Evolutionary conservation across 2,797 vertebrate genomes (phyloP).

Genomic region (Hylomyscus alleni): DNA sequence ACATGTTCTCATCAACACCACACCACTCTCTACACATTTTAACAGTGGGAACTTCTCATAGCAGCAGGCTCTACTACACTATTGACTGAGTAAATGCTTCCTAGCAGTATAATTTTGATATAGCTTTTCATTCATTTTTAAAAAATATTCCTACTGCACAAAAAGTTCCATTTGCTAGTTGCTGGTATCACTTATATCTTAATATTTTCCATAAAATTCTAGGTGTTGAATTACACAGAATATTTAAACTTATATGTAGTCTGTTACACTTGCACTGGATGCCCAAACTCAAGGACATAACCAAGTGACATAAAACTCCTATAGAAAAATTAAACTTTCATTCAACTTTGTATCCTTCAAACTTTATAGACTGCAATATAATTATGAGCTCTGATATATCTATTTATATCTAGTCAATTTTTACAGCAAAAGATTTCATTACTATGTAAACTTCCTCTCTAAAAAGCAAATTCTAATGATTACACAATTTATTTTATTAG

Average conservation of each 20-base stretch:
- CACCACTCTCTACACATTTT: background rate
- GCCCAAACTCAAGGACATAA: background rate
- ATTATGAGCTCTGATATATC: background rate
- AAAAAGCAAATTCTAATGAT: conserved; percentile 27
- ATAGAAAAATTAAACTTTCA: background rate
- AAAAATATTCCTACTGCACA: background rate
- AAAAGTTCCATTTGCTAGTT: background rate
- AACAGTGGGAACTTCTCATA: background rate
- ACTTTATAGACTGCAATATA: background rate
- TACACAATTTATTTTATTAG: conserved; percentile 30
- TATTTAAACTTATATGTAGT: background rate
- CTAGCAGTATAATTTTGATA: background rate
- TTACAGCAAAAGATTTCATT: conserved; percentile 48
- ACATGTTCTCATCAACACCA: background rate
- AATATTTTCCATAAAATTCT: background rate
- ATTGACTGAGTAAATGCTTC: background rate
- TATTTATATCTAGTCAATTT: background rate
- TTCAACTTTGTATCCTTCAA: background rate
- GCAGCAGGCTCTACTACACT: background rate
- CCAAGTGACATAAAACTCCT: conserved; percentile 19
- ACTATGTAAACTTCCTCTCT: conserved; percentile 13
- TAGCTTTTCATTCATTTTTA: background rate
- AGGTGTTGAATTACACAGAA: conserved; percentile 23
- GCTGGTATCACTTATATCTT: conserved; percentile 3
- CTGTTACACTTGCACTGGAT: background rate